These are phyloP conservation scores for Cheilosia soror DNA, from an alignment of 2,888 invertebrate genomes.

Conservation along the genomic window DNA sequence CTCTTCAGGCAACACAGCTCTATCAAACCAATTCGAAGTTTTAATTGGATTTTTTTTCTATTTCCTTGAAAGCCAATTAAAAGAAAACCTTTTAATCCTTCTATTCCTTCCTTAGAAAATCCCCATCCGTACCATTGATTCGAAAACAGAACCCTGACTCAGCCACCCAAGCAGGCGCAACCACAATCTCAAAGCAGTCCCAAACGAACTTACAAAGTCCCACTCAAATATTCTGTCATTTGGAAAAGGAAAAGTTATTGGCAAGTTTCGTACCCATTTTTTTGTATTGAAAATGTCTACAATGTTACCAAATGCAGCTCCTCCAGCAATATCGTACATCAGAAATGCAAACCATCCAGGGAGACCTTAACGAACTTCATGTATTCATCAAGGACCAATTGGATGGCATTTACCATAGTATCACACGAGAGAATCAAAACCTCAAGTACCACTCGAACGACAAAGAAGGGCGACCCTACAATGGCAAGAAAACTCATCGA, in stretches of 20 bases:
- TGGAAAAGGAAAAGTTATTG: constrained; percentile 66
- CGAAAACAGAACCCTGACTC: constrained; percentile 19
- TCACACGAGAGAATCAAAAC: constrained; percentile 34
- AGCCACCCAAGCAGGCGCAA: constrained; percentile 16
- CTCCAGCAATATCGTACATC: constrained; percentile 58
- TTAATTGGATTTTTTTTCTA: constrained; percentile 23
- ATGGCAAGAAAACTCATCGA: constrained; percentile 24
- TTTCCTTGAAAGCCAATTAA: constrained; percentile 38
- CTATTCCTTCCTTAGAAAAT: constrained; percentile 3
- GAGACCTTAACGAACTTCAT: constrained; percentile 63
- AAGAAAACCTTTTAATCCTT: constrained; percentile 30
- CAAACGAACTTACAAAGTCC: constrained; percentile 52
- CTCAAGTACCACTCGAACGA: constrained; percentile 40
- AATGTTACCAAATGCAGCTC: constrained; percentile 31
- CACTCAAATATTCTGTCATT: constrained; percentile 54
- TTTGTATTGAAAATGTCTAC: background rate
- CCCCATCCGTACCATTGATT: background rate
- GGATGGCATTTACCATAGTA: constrained; percentile 60
- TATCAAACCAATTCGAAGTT: background rate
- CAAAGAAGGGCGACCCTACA: background rate
- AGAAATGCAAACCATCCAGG: constrained; percentile 66
- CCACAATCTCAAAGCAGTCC: constrained; percentile 56
- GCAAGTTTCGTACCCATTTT: constrained; percentile 33
- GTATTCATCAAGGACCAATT: constrained; percentile 64
- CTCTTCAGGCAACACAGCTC: background rate